Conservation (phyloP, 2,797 vertebrate species). For the Craterocephalus amniculus region DNA sequence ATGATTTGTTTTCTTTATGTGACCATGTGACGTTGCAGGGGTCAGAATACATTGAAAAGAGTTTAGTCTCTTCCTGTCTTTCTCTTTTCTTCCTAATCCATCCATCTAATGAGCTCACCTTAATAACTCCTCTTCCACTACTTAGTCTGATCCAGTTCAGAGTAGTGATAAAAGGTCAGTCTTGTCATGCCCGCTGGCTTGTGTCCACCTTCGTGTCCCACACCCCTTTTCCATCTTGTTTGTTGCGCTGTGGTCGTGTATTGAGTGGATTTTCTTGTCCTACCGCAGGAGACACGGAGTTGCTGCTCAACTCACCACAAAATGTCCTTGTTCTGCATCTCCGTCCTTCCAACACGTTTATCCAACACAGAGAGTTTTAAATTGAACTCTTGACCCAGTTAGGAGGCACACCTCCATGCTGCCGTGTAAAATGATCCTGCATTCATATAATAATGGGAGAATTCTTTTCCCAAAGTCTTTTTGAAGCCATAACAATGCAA, state of each 20-base stretch:
- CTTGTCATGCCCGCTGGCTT: slow-evolving; percentile 30
- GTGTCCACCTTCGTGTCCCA: slow-evolving; percentile 25
- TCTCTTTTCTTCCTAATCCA: background rate
- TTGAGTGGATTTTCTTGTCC: slow-evolving; percentile 22
- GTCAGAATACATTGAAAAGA: background rate
- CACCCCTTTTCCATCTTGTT: background rate
- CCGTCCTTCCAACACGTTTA: no score
- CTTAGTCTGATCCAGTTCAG: slow-evolving; percentile 32
- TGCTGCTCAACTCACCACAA: slow-evolving; percentile 6
- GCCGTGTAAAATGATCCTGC: background rate
- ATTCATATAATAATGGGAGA: background rate
- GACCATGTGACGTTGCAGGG: background rate
- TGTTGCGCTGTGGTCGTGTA: background rate
- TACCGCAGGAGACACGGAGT: slow-evolving; percentile 11
- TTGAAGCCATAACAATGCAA: slow-evolving; percentile 10
- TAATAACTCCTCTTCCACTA: no score
- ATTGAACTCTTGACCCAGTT: slow-evolving; percentile 8
- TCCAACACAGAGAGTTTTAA: background rate
- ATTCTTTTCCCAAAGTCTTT: background rate
- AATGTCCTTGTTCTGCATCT: background rate
- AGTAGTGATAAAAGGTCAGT: slow-evolving; percentile 35
- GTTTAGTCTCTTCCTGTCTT: background rate
- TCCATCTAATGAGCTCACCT: slow-evolving; percentile 1
- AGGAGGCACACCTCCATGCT: background rate
- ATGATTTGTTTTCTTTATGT: background rate